Evolutionary conservation across 2,888 invertebrate species (phyloP), one percentile per base, ranked within the genome.

Genomic region (Chymomyza procnemis): DNA sequence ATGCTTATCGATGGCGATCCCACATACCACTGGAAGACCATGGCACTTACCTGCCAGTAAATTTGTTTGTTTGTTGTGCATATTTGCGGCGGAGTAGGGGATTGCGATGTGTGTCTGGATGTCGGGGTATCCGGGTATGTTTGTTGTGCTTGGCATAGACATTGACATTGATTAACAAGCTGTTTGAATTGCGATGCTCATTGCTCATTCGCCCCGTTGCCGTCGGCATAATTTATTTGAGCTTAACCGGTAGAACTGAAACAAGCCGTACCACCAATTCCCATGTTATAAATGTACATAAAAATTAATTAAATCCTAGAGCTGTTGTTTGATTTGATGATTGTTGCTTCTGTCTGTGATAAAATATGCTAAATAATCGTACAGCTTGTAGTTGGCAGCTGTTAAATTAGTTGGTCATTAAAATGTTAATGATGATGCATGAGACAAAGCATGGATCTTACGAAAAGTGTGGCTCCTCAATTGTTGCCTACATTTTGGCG

Each of bases 81-180:
- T 41, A 12, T 41, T 9, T 41, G 34, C 12, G 34, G 9, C 6
- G 9, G 34, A 26, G 26, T 26, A 6, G 6, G 26, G 26, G 26
- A 26, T 26, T 26, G 26, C 8, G 26, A n/a, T 41, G 34, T 4
- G 34, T 41, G 12, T 41, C 12, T 5, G 34, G 9, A 12, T 41
- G 34, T 41, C 12, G 9, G 34, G 9, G 34, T 12, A 12, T 41
- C 12, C 34, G 34, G 12, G 34, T 41, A 3, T 41, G 34, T 41
- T 41, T 41, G 12, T 41, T 41, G 34, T 12, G 12, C 34, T 41
- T 12, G 12, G 34, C 34, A 41, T 5, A 41, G 34, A 3, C 34
- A 41, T 22, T 75, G 72, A 70, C 69, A 75, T 67, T 79, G 80
- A 78, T 80, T 78, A 78, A 76, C 74, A 71, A 61, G 66, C 58